Evolutionary conservation across 2,113 vertebrate species (phyloP).

Genomic region (Illadopsis cleaveri): DNA sequence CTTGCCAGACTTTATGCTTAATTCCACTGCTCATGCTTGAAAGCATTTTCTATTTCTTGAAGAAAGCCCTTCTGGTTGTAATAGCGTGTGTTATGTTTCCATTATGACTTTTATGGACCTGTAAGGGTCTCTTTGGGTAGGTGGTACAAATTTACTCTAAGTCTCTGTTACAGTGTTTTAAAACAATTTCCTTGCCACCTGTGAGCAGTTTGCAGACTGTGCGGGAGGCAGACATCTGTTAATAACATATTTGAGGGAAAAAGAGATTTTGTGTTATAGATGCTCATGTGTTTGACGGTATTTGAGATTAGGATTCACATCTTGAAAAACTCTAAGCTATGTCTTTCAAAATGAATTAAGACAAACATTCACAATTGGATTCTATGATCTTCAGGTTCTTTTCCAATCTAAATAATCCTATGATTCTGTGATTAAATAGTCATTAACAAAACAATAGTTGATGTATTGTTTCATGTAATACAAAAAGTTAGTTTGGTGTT

Average conservation of each 20-base stretch:
- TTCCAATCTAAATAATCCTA: background rate
- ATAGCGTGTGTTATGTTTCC: background rate
- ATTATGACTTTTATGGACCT: background rate
- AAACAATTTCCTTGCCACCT: constrained; percentile 18
- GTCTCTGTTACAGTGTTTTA: background rate
- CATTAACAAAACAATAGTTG: background rate
- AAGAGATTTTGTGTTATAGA: background rate
- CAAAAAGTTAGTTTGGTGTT: background rate
- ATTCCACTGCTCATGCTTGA: background rate
- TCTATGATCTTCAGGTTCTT: background rate
- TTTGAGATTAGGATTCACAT: background rate
- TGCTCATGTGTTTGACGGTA: background rate
- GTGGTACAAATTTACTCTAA: background rate
- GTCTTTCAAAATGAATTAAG: background rate
- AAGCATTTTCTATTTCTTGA: background rate
- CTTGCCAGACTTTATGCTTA: background rate
- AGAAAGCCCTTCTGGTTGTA: background rate
- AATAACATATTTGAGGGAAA: background rate
- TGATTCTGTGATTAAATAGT: background rate
- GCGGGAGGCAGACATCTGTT: background rate
- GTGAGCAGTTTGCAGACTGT: constrained; percentile 5
- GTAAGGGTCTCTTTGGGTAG: background rate
- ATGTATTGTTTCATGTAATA: background rate
- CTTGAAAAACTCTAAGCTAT: background rate
- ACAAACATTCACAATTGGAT: background rate